Base-by-base conservation (phyloP, 2,888 invertebrate genomes). In the Argyresthia goedartella region DNA sequence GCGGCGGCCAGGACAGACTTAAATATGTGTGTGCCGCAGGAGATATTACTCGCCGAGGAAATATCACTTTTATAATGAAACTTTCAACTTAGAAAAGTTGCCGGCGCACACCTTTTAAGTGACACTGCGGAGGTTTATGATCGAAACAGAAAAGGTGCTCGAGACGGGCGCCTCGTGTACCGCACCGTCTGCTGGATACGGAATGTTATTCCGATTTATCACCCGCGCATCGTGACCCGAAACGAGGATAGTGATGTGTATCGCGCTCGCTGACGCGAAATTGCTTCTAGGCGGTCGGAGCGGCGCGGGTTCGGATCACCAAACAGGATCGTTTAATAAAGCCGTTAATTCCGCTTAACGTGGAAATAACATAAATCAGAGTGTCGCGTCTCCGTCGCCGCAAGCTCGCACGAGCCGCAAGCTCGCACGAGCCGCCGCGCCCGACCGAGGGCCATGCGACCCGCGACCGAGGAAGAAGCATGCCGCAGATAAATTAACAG, bases 331-430 rank as follows among this genome's bases (percentile, higher is more conserved):
- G 79, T 77, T 78, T 84, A 81, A 81, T 81, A 82, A 81, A 80
- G 80, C 77, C 81, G 84, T 85, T 85, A 85, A 85, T 85, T 85
- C 79, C 77, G 79, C 79, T 82, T 81, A 80, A 80, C 77, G 79
- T 80, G 81, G 79, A 84, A 85, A 82, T 79, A 82, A 80, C 82
- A 84, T 85, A 85, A 85, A 86, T 86, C 84, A 85, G 81, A 74
- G 68, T 76, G 50, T 54, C 45, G 39, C 50, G 52, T 51, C 43
- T 71, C 70, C 71, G 73, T 73, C 71, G 73, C 78, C 81, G 68
- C 81, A 80, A 78, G 76, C 76, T 70, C 73, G 75, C 72, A 67
- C 66, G 55, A 71, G 70, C 68, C 36, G 62, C 67, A 49, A 33
- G 48, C 36, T 8, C 49, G 13, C 43, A 34, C 43, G 9, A 33